Conservation (phyloP, 2,113 vertebrate species). For the Menura novaehollandiae region DNA sequence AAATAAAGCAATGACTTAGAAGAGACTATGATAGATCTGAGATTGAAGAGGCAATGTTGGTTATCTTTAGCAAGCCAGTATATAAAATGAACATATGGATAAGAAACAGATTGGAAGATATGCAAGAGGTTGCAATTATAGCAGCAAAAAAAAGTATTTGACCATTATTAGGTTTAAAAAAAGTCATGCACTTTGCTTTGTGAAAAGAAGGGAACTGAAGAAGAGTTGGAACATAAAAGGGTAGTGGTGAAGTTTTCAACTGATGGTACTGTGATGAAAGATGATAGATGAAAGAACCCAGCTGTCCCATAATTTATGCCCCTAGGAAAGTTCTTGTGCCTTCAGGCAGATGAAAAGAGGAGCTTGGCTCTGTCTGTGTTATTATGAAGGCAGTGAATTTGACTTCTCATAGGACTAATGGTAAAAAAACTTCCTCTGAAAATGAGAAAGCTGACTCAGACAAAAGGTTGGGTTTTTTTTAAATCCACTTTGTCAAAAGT, state of each 20-base stretch:
- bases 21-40: neutral
- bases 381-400: neutral
- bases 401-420: neutral
- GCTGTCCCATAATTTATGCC: neutral
- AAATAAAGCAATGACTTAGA: neutral
- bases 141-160: neutral
- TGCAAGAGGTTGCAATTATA: neutral
- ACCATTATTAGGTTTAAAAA: neutral
- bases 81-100: neutral
- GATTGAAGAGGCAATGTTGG: neutral
- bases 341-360: slow-evolving; percentile 19
- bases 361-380: neutral
- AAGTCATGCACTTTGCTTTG: neutral
- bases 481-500: neutral
- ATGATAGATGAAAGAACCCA: neutral
- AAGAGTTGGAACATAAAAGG: neutral
- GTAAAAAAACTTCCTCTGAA: neutral
- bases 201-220: neutral
- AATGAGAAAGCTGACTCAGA: neutral
- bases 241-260: neutral
- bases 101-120: neutral
- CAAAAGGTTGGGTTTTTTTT: neutral
- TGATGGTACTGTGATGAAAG: neutral
- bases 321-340: slow-evolving; percentile 22
- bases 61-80: neutral